Conservation (phyloP, 2,888 invertebrate species). For the Rosalia funebris region DNA sequence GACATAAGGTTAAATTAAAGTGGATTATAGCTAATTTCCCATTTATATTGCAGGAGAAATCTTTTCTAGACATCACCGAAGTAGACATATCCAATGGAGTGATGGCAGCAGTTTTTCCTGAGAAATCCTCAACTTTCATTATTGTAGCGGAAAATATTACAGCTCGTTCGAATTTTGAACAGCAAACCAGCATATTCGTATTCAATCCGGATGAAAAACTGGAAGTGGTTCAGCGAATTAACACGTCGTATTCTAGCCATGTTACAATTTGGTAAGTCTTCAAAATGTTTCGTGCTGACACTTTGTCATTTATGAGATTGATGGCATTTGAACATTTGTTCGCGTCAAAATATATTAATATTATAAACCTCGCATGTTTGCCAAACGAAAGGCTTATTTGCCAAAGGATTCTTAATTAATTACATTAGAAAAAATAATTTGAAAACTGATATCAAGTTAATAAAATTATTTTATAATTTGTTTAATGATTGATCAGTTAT, state of each 20-base stretch:
- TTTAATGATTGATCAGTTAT: no score
- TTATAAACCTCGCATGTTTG: no score
- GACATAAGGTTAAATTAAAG: no score
- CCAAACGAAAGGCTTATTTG: no score
- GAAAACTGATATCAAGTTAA: no score
- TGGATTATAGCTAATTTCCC: no score
- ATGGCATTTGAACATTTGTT: no score
- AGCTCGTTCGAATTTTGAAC: constrained; percentile 32
- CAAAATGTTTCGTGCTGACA: constrained; percentile 4
- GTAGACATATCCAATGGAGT: constrained; percentile 44
- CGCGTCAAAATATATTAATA: no score
- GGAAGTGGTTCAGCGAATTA: constrained; percentile 56
- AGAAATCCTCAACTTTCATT: constrained; percentile 51
- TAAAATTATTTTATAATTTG: no score
- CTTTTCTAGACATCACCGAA: constrained; percentile 40
- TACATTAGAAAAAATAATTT: no score
- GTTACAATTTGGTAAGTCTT: constrained; percentile 59
- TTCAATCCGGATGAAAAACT: constrained; percentile 51
- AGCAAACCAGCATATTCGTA: constrained; percentile 55
- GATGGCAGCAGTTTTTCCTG: constrained; percentile 47
- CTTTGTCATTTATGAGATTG: no score
- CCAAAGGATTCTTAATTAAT: no score
- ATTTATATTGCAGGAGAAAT: constrained; percentile 25
- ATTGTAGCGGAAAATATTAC: constrained; percentile 53
- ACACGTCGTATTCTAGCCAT: constrained; percentile 54